These are phyloP conservation scores for Zosterops borbonicus DNA, from an alignment of 2,113 vertebrate species.

Conservation along the genomic window DNA sequence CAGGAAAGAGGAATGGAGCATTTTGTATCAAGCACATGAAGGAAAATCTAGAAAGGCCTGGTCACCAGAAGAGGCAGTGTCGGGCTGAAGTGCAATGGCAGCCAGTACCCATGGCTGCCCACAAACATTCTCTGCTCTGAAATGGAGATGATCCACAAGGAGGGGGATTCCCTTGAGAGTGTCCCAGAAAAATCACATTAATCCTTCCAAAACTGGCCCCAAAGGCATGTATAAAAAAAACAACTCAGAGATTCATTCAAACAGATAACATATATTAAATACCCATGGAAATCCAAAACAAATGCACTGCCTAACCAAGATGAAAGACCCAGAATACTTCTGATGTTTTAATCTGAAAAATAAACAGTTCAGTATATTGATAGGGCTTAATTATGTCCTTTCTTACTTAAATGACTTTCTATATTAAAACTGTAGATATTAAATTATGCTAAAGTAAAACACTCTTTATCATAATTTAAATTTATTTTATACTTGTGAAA, in stretches of 20 bases:
- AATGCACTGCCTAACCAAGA: slow-evolving; percentile 70
- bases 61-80: not conserved
- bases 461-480: slow-evolving; percentile 37
- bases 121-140: not conserved
- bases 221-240: not conserved
- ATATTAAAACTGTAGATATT: slow-evolving; percentile 62
- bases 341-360: slow-evolving; percentile 76
- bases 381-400: slow-evolving; percentile 72
- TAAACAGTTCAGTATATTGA: slow-evolving; percentile 69
- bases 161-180: not conserved
- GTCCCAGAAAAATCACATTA: not conserved
- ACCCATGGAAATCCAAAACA: slow-evolving; percentile 64
- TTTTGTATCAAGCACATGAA: not conserved
- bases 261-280: slow-evolving; percentile 46
- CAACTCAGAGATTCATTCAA: not conserved
- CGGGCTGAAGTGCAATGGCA: not conserved
- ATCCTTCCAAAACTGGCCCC: not conserved
- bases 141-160: not conserved
- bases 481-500: slow-evolving; percentile 47
- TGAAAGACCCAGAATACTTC: slow-evolving; percentile 65
- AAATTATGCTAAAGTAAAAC: slow-evolving; percentile 52
- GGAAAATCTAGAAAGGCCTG: not conserved
- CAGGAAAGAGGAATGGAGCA: fast-evolving
- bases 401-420: slow-evolving; percentile 71
- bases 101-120: not conserved